These are phyloP conservation scores for Drosophila silvestris DNA, from an alignment of 2,888 invertebrate species.

Conservation along the genomic window DNA sequence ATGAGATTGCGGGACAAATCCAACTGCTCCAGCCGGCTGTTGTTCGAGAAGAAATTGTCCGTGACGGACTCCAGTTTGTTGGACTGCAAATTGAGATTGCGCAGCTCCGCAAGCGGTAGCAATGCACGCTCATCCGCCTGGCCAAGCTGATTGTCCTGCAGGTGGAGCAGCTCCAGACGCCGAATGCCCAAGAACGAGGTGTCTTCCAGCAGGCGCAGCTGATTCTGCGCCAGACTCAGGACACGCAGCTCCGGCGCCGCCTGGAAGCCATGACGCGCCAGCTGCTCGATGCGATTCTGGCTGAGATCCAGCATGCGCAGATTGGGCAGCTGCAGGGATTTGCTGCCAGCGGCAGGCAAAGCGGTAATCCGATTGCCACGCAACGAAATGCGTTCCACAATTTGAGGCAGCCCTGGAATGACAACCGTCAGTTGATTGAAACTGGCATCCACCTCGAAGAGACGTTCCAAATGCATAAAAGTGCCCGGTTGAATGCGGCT, in stretches of 20 bases:
- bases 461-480: conserved; percentile 90
- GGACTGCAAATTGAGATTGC: conserved; percentile 90
- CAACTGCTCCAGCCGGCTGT: conserved; percentile 88
- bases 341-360: conserved; percentile 88
- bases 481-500: conserved; percentile 90
- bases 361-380: conserved; percentile 89
- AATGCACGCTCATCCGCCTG: conserved; percentile 89
- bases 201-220: conserved; percentile 89
- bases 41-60: conserved; percentile 89
- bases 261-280: conserved; percentile 88
- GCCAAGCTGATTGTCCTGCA: conserved; percentile 90
- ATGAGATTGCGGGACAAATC: conserved; percentile 92
- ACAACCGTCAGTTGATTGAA: conserved; percentile 90
- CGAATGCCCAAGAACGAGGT: conserved; percentile 89
- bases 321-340: conserved; percentile 90
- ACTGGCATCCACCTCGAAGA: conserved; percentile 92
- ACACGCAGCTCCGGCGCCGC: conserved; percentile 89
- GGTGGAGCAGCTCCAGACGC: conserved; percentile 90
- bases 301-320: conserved; percentile 91
- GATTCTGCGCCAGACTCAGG: conserved; percentile 90
- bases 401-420: conserved; percentile 91
- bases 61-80: conserved; percentile 91
- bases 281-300: conserved; percentile 90
- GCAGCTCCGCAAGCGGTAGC: conserved; percentile 88
- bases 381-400: conserved; percentile 91